phyloP scores from a whole-genome alignment of 2,797 vertebrate species.

The Mus spretus region DNA sequence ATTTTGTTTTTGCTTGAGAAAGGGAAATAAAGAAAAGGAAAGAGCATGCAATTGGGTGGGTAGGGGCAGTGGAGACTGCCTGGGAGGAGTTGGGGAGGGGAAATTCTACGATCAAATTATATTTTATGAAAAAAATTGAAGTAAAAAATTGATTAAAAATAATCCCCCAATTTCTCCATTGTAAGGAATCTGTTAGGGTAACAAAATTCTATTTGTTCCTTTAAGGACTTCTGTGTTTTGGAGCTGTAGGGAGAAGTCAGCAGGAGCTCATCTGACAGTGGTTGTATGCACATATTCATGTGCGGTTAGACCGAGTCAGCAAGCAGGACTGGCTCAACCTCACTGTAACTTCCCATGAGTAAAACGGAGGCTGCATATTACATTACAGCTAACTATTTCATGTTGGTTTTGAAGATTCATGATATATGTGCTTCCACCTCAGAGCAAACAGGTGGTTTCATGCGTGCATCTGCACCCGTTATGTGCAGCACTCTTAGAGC shows the following conservation, averaged over 20 bases:
- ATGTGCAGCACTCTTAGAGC: neutral
- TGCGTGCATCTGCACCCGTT: neutral
- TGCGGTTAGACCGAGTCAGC: neutral
- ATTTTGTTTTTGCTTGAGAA: neutral
- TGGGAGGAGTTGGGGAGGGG: neutral
- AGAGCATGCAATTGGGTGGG: too few relatives aligned
- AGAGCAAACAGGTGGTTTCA: neutral
- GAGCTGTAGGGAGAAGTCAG: neutral
- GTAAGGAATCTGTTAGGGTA: neutral
- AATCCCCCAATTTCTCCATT: neutral
- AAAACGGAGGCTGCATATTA: neutral
- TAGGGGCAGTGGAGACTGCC: too few relatives aligned
- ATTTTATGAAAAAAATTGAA: neutral
- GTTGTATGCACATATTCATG: conserved; percentile 4
- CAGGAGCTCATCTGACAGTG: neutral
- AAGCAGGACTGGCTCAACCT: neutral
- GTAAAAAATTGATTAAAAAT: neutral
- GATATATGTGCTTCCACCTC: neutral
- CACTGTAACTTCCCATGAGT: neutral
- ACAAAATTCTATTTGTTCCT: conserved; percentile 8
- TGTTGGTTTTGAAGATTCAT: neutral
- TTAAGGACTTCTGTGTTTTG: conserved; percentile 46
- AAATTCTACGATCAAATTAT: neutral
- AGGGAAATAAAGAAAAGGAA: neutral
- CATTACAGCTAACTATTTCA: neutral